These are phyloP conservation scores for Aphis craccivora DNA, from an alignment of 1,140 invertebrate species.

Conservation along the genomic window DNA sequence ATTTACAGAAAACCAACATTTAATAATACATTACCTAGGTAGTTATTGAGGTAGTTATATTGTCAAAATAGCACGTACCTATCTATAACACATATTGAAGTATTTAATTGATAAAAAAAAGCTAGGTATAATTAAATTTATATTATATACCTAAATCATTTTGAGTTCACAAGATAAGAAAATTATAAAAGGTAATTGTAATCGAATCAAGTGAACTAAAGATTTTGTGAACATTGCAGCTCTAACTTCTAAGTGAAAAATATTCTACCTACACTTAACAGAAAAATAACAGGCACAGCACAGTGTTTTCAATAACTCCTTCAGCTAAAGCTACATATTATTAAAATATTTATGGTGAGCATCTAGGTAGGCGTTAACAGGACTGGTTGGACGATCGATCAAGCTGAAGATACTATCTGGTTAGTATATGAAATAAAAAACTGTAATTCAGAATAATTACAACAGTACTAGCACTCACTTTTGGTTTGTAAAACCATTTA, in stretches of 20 bases:
- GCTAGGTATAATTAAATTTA: neutral
- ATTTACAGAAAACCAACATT: neutral
- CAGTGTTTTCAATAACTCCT: neutral
- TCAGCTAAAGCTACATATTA: neutral
- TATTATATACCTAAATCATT: neutral
- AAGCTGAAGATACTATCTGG: neutral
- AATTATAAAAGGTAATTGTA: neutral
- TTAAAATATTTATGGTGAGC: neutral
- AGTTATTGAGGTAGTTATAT: neutral
- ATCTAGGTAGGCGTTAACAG: neutral
- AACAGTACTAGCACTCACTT: constrained; percentile 70
- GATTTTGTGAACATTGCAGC: neutral
- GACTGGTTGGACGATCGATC: neutral
- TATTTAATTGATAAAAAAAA: neutral
- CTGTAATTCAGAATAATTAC: neutral
- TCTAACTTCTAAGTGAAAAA: neutral
- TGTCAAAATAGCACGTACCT: neutral
- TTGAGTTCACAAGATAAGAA: neutral
- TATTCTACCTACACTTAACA: neutral
- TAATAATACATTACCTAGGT: too few relatives aligned
- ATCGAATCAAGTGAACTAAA: neutral
- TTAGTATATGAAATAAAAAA: neutral
- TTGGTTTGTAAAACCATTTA: constrained; percentile 91
- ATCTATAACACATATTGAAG: neutral
- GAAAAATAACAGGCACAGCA: neutral